Evolutionary conservation across 2,888 invertebrate species (phyloP).

Genomic region (Cyclophora albipunctata): DNA sequence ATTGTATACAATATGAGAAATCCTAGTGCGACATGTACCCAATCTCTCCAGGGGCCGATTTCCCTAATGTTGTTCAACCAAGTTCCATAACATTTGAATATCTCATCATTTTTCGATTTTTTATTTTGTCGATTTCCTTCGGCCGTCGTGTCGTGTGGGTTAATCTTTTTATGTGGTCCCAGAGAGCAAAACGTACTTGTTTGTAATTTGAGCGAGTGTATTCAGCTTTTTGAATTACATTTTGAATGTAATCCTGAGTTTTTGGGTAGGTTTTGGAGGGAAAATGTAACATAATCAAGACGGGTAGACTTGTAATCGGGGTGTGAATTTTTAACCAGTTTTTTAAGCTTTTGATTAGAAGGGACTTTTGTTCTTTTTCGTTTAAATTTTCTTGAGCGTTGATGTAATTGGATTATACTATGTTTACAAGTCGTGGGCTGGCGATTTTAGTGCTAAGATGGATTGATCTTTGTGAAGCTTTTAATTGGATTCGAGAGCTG

Average conservation of each 20-base stretch:
- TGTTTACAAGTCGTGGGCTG: too few relatives aligned
- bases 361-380: background rate
- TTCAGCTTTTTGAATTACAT: background rate
- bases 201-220: background rate
- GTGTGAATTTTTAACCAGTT: too few relatives aligned
- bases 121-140: slow-evolving; percentile 11
- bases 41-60: slow-evolving; percentile 37
- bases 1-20: too few relatives aligned
- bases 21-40: slow-evolving; percentile 10
- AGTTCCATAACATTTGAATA: slow-evolving; percentile 57
- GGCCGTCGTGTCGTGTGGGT: background rate
- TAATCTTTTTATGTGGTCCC: slow-evolving; percentile 2
- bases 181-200: background rate
- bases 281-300: background rate
- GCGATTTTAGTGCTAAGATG: too few relatives aligned
- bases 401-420: background rate
- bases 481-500: too few relatives aligned
- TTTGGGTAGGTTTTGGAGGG: background rate
- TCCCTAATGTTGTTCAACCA: slow-evolving; percentile 51
- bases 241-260: too few relatives aligned
- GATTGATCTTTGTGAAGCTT: too few relatives aligned
- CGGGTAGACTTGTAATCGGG: too few relatives aligned
- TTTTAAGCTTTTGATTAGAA: background rate
- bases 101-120: slow-evolving; percentile 49
- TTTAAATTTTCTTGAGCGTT: background rate